Evolutionary conservation across 2,888 invertebrate species (phyloP).

Genomic region (Phymatocera aterrima): DNA sequence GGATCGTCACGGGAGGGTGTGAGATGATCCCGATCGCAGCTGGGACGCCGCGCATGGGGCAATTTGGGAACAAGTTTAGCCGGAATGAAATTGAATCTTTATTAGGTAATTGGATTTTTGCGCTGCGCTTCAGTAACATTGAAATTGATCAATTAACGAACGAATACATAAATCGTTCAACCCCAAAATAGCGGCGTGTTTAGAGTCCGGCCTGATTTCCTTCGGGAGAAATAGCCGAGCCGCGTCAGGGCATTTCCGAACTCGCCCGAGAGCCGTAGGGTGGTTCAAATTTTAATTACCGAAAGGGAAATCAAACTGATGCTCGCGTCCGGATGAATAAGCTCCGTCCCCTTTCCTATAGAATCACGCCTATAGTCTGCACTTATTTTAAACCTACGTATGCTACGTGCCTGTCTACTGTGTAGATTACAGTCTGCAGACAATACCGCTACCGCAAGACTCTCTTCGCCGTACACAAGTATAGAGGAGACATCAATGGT

Average conservation of each 20-base stretch:
- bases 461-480: slow-evolving; percentile 4
- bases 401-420: no score
- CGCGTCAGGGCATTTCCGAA: neutral
- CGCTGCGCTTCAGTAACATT: neutral
- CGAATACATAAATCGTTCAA: slow-evolving; percentile 15
- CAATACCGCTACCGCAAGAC: no score
- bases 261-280: neutral
- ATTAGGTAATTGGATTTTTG: slow-evolving; percentile 10
- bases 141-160: slow-evolving; percentile 41
- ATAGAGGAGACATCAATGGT: neutral
- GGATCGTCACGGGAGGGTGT: neutral
- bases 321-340: slow-evolving; percentile 2
- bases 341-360: slow-evolving; percentile 6
- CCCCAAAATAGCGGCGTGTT: slow-evolving; percentile 25
- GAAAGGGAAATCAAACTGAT: slow-evolving; percentile 38
- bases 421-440: no score
- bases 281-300: slow-evolving; percentile 37
- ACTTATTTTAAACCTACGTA: neutral
- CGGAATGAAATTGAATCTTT: neutral
- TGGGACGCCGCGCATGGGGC: neutral
- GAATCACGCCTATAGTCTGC: neutral
- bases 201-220: slow-evolving; percentile 17
- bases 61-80: neutral
- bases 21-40: neutral
- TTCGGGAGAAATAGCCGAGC: slow-evolving; percentile 12